Base-by-base conservation (phyloP, 1,140 invertebrate species). In the Leptinotarsa undecemlineata region DNA sequence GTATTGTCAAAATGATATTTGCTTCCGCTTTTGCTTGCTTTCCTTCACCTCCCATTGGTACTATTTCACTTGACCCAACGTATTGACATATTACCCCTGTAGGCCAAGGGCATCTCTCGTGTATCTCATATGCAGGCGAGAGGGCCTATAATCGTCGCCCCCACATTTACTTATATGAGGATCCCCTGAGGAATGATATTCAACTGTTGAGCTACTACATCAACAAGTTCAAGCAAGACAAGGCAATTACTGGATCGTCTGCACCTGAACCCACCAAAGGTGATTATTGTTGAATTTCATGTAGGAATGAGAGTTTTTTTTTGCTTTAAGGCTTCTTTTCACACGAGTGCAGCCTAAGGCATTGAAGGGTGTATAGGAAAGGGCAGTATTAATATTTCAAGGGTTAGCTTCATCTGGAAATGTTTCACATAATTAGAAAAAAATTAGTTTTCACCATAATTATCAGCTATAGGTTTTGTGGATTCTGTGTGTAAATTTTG, bases 61-160 rank as follows among this genome's bases (percentile, higher is more conserved):
- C 13, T 57, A 11, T 19, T 20, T 20, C 68, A 42, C 8, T 11
- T 3, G 20, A 61, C 17, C 0, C 60, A 61, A 61, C 60, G 17
- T 20, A 61, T 13, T 20, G 63, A 64, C 0, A 14, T 68, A 26
- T 68, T 42, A 57, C 33, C 23, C 73, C 61, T 79, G 83, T 86
- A 91, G 90, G 89, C 84, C 87, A 87, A 82, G 92, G 93, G 74
- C 90, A 92, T 87, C 87, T 95, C 82, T 90, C 94, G 57, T 93
- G 92, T 85, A 88, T 95, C 79, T 90, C 91, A 81, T 94, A 92
- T 85, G 91, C 92, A 82, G 93, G 92, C 78, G 92, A 91, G 78
- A 92, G 90, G 83, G 90, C 90, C 47, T 92, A 93, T 84, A 89
- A 91, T 76, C 89, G 90, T 80, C 90, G 94, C 81, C 89, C 88